Base-by-base conservation (phyloP, 2,113 vertebrate genomes). In the Crotalus viridis region DNA sequence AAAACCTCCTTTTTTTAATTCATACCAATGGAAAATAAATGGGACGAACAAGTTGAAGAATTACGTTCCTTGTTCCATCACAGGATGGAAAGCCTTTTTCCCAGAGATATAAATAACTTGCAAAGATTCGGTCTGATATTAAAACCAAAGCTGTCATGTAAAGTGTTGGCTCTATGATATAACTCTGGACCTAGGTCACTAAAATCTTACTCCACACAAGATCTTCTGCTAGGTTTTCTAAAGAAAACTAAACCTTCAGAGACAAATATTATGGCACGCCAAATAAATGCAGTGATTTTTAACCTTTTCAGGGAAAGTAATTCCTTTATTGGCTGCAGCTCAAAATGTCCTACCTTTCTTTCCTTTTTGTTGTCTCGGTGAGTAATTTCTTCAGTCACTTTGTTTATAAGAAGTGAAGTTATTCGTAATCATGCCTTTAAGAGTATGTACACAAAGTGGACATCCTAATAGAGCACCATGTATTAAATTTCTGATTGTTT, bases 401-500 rank as follows among this genome's bases (percentile, higher is more conserved):
- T 99, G 98, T 99, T 99, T 99, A 99, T 98, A 98, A 97, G 97
- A 98, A 98, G 97, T 98, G 98, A 98, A 98, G 97, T 98, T 98
- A 97, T 98, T 99, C 98, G 98, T 99, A 98, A 98, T 98, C 98
- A 98, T 98, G 98, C 97, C 96, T 97, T 93, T 98, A 98, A 98
- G 98, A 98, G 98, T 98, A 98, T 99, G 98, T 99, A 99, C 98
- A 99, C 98, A 99, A 97, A 97, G 97, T 97, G 98, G 98, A 98
- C 98, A 98, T 98, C 98, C 98, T 98, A 97, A 98, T 98, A 99
- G 98, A 98, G 98, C 97, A 97, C 98, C 94, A 98, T 98, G 97
- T 98, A 99, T 99, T 99, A 98, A 98, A 99, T 99, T 98, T 98
- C 98, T 98, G 98, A 98, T 98, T 99, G 99, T 99, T 99, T 99